Evolutionary conservation across 2,113 vertebrate genomes (phyloP), one percentile per base, ranked within the genome.

Genomic region (Aegithalos caudatus): DNA sequence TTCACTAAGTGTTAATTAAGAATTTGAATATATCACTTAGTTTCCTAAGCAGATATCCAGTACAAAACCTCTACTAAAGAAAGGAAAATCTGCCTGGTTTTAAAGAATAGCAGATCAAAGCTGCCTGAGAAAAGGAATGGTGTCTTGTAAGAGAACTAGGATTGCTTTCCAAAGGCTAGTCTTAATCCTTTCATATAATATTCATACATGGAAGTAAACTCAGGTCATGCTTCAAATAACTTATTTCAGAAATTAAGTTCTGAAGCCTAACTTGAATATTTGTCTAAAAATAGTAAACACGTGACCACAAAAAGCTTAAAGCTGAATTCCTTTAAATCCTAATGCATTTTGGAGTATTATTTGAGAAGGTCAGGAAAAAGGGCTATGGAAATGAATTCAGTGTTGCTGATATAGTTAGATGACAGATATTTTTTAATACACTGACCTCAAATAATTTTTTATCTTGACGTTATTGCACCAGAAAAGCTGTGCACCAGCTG

Each of bases 151-250:
- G 67, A 88, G 56, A 92, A 64, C 29, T 14, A 31, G 38, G 67
- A 97, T 92, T 81, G 76, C 77, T 94, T 95, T 97, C 91, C 86
- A 88, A 86, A 86, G 56, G 72, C 80, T 78, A 81, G 10, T 45
- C 72, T 84, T 94, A 96, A 97, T 95, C 86, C 72, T 92, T 95
- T 96, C 83, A 84, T 94, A 92, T 71, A 90, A 92, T 95, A 96
- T 94, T 93, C 86, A 94, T 94, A 90, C 74, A 95, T 66, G 61
- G 92, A 94, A 86, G 92, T 84, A 94, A 90, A 84, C 86, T 93
- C n/a, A 4, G 88, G 83, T 92, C 95, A 92, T 40, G 45, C 60
- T 70, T 92, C 86, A 88, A 95, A 51, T 66, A 86, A 84, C 31
- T 88, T 92, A 56, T 62, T 80, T 71, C 67, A 92, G 82, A 64